Evolutionary conservation across 2,888 invertebrate genomes (phyloP), one percentile per base, ranked within the genome.

Genomic region (Anagyrus pseudococci): DNA sequence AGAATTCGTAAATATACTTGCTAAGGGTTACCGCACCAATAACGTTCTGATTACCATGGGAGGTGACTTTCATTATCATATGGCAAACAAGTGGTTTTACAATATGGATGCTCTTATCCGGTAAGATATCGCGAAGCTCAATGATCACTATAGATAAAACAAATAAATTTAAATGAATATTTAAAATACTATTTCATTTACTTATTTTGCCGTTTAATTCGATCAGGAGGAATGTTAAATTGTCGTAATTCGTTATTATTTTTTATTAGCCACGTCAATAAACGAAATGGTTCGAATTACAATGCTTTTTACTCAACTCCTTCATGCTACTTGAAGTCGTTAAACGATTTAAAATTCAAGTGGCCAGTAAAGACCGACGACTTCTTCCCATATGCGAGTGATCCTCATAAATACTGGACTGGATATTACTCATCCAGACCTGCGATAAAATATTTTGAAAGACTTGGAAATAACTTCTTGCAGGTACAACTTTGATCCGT

Each of bases 321-420:
- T 0, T 89, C 91, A 0, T 94, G 94, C 72, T 94, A 94, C 73
- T 72, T 94, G 59, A 90, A 93, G 74, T 87, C 93, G 0, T 83
- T 95, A 0, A 86, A 91, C 68, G 88, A 92, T 58, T 84, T 87
- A 0, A 85, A 88, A 10, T 82, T 87, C 8, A 85, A 86, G 0
- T 88, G 92, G 83, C 84, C 89, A 0, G 85, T 84, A 0, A 96
- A 95, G 78, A 82, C 83, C 0, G 94, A 95, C 71, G 96, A 96
- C 75, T 96, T 95, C 83, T 94, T 96, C 79, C 96, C 96, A 0
- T 96, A 94, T 81, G 93, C 95, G 0, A 91, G 91, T 57, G 91
- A 92, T 75, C 86, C 89, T 0, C 90, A 94, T 72, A 85, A 93
- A 0, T 98, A 89, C 76, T 99, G 98, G 98, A 95, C 96, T 0